phyloP scores from a whole-genome alignment of 2,888 invertebrate genomes.

The Pheosia tremula region DNA sequence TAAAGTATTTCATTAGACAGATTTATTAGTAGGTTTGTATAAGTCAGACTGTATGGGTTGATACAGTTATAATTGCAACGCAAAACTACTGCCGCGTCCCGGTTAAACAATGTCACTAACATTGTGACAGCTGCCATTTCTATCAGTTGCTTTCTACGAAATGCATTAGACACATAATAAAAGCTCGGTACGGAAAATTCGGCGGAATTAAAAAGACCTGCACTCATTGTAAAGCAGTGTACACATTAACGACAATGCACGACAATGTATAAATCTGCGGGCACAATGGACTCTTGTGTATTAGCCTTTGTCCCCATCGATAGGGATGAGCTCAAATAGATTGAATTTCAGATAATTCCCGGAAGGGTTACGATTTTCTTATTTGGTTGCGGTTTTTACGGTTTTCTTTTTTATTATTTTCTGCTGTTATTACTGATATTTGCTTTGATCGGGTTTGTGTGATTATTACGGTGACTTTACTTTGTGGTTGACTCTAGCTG shows the following conservation, averaged over 20 bases:
- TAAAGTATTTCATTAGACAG: background rate
- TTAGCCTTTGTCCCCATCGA: constrained; percentile 77
- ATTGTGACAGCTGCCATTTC: constrained; percentile 14
- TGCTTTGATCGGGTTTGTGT: constrained; percentile 42
- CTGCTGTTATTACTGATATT: constrained; percentile 42
- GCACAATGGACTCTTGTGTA: constrained; percentile 72
- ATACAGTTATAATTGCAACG: no score
- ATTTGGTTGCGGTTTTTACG: constrained; percentile 54
- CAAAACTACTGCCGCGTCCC: background rate
- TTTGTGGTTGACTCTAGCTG: background rate
- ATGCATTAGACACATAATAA: constrained; percentile 28
- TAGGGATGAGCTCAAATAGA: constrained; percentile 78
- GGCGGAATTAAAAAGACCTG: constrained; percentile 61
- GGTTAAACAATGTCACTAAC: background rate
- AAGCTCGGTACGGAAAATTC: constrained; percentile 47
- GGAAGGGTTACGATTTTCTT: constrained; percentile 68
- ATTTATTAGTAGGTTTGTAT: background rate
- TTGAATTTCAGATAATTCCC: constrained; percentile 79
- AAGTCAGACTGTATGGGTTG: background rate
- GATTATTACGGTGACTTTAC: constrained; percentile 30
- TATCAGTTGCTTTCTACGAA: constrained; percentile 19
- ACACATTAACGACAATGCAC: constrained; percentile 78
- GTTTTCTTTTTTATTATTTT: constrained; percentile 37
- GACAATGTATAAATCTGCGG: constrained; percentile 75
- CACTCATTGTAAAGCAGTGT: constrained; percentile 69